phyloP scores from a whole-genome alignment of 2,797 vertebrate species.

The Artibeus jamaicensis region DNA sequence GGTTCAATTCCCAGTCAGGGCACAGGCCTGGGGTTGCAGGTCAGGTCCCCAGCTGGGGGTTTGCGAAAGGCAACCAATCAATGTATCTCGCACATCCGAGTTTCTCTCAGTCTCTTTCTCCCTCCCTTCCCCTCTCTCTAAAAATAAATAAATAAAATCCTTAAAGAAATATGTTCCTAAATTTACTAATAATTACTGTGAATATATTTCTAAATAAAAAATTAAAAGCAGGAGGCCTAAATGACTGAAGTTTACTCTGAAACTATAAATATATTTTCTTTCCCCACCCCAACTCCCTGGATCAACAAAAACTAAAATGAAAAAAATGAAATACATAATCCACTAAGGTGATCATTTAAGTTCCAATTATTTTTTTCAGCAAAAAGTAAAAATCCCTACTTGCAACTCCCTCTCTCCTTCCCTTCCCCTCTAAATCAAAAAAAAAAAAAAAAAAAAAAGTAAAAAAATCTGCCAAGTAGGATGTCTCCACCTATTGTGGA shows the following conservation, averaged over 20 bases:
- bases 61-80: no score
- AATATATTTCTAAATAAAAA: not conserved
- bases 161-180: not conserved
- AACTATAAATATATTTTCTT: conserved; percentile 27
- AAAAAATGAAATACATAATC: not conserved
- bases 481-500: not conserved
- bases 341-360: not conserved
- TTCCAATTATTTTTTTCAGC: conserved; percentile 29
- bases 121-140: no score
- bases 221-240: not conserved
- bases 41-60: no score
- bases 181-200: not conserved
- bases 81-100: no score
- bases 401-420: no score
- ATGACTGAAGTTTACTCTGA: not conserved
- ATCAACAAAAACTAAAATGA: not conserved
- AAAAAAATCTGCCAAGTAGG: conserved; percentile 21
- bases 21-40: no score
- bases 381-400: conserved; percentile 56
- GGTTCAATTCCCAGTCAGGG: no score
- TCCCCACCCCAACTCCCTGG: not conserved
- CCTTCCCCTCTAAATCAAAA: no score
- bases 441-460: no score
- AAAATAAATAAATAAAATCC: not conserved
- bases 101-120: no score